Base-by-base conservation (phyloP, 2,888 invertebrate genomes). In the Lutraria lutraria region DNA sequence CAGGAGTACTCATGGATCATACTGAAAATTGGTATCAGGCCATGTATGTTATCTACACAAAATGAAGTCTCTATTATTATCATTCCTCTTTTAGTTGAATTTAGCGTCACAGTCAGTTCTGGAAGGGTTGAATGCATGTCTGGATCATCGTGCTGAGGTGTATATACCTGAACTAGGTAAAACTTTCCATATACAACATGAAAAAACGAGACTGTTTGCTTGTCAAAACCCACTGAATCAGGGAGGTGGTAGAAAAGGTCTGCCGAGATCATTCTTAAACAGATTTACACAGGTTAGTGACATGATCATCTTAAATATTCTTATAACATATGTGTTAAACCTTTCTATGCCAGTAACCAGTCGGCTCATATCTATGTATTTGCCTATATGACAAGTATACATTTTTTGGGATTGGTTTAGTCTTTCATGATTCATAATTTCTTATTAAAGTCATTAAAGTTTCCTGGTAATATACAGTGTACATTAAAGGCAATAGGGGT, bases 41-140 rank as follows among this genome's bases (percentile, higher is more conserved):
- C n/a, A n/a, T n/a, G n/a, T n/a, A n/a, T n/a, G n/a, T n/a, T n/a
- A n/a, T n/a, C n/a, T n/a, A n/a, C n/a, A n/a, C 8, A 56, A 2
- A n/a, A 8, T 25, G 63, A n/a, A 6, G 12, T 68, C n/a, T 68
- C 25, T 68, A 68, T 25, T 68, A n/a, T n/a, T 4, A 4, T 63
- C 13, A 29, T 53, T 72, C 16, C 0, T 15, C 79, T 94, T 95
- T 56, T 95, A 97, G 97, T 97, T 99, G 93, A 99, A 99, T 97
- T 97, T 99, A 92, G 99, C 99, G 0, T 99, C 99, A 0, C 99
- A 99, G 96, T 98, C 99, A 0, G 99, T 99, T 0, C 97, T 99
- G 21, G 99, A 99, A 97, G 99, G 99, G 53, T 97, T 99, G 4
- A 99, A 99, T 96, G 99, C 99, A 0, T 99, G 99, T 95, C 97